Evolutionary conservation across 2,888 invertebrate species (phyloP).

Genomic region (Trilocha varians): DNA sequence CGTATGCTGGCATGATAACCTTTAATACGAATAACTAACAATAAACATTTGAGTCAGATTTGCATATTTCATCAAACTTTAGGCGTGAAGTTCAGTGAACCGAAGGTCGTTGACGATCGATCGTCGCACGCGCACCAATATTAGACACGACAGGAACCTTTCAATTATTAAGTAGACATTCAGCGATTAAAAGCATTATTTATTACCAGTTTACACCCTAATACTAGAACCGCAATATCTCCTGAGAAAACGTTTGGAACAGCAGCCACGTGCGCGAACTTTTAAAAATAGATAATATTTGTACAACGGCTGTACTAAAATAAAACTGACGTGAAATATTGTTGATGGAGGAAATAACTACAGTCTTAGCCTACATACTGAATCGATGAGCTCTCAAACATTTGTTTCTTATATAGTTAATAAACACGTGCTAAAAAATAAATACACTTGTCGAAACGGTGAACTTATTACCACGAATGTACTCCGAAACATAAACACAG

Average conservation of each 20-base stretch:
- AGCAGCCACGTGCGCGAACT: conserved; percentile 45
- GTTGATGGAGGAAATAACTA: conserved; percentile 14
- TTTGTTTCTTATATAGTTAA: neutral
- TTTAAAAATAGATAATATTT: conserved; percentile 36
- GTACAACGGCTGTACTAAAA: conserved; percentile 32
- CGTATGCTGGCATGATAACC: neutral
- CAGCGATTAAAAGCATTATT: conserved; percentile 28
- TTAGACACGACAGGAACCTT: conserved; percentile 14
- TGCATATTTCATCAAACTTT: conserved; percentile 9
- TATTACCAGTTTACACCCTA: conserved; percentile 26
- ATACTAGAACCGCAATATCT: conserved; percentile 24
- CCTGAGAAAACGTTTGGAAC: conserved; percentile 30
- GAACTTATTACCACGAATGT: neutral
- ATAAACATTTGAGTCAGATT: conserved; percentile 7
- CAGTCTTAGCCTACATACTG: conserved; percentile 1
- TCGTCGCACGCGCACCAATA: conserved; percentile 34
- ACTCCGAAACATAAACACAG: neutral
- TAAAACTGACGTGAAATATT: conserved; percentile 28
- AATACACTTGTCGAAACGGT: neutral
- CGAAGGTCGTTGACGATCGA: conserved; percentile 36
- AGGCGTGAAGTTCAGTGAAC: conserved; percentile 33
- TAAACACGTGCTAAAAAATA: neutral
- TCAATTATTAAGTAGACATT: conserved; percentile 13
- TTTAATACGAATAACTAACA: conserved; percentile 1
- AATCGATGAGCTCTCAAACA: neutral